These are phyloP conservation scores for Melieria crassipennis DNA, from an alignment of 2,888 invertebrate species.

Conservation along the genomic window DNA sequence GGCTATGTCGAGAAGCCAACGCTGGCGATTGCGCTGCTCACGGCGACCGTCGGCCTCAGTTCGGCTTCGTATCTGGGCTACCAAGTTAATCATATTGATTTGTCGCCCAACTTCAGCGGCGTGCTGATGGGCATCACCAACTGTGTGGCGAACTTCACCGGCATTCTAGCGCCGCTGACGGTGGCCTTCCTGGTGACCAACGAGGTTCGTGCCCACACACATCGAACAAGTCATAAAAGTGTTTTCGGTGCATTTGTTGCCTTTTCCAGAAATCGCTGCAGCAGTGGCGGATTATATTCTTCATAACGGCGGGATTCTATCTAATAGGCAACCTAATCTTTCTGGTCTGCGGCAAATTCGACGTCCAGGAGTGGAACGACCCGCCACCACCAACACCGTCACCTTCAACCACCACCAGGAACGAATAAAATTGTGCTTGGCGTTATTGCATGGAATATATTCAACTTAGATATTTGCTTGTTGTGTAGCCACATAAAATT, in stretches of 20 bases:
- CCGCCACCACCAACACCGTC: conserved; percentile 32
- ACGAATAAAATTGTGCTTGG: no score
- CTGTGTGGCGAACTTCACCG: conserved; percentile 78
- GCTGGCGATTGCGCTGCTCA: conserved; percentile 73
- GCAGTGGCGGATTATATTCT: conserved; percentile 82
- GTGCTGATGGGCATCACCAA: conserved; percentile 86
- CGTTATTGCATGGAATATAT: no score
- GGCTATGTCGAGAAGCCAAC: conserved; percentile 67
- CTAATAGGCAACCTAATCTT: conserved; percentile 76
- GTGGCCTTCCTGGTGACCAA: conserved; percentile 77
- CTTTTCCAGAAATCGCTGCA: conserved; percentile 69
- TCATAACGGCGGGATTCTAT: conserved; percentile 76
- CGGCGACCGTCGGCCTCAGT: conserved; percentile 79
- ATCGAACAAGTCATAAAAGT: neutral
- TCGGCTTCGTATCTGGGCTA: conserved; percentile 80
- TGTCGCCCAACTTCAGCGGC: conserved; percentile 86
- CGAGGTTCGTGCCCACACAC: conserved; percentile 68
- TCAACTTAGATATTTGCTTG: no score
- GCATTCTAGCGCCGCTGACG: conserved; percentile 80
- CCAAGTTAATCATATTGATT: conserved; percentile 85
- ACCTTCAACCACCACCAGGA: no score
- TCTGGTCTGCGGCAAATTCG: conserved; percentile 74
- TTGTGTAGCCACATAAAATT: no score
- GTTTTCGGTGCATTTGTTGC: neutral
- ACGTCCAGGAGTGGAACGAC: conserved; percentile 78